A percentile compares a stretch with the other conserved stretches of the same genome.
phyloP scores from a whole-genome alignment of 2,113 vertebrate genomes.

The Dromaius novaehollandiae region DNA sequence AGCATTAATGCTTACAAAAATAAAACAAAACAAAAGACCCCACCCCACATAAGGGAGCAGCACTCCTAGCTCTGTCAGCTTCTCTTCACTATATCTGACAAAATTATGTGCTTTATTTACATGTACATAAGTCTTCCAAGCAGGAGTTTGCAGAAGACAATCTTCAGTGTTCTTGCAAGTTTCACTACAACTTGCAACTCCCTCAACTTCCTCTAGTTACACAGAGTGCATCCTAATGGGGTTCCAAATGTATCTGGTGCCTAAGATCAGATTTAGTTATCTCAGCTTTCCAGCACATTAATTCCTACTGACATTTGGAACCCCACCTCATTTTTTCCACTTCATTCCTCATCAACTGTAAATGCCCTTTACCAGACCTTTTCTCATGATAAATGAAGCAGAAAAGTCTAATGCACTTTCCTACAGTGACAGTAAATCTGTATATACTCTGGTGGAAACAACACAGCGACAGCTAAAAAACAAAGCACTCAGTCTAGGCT shows the following conservation, averaged over 20 bases:
- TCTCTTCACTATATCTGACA: background rate
- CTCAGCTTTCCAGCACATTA: constrained; percentile 19
- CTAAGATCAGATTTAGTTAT: background rate
- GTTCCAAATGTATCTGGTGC: background rate
- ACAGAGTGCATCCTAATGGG: background rate
- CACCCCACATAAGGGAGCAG: background rate
- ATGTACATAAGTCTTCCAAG: background rate
- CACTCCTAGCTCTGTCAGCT: background rate
- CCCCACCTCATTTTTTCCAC: constrained; percentile 13
- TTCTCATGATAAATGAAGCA: background rate
- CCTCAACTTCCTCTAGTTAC: background rate
- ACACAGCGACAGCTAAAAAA: background rate
- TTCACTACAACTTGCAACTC: background rate
- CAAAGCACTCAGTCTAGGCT: background rate
- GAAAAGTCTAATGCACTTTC: background rate
- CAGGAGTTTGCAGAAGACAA: background rate
- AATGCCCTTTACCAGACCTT: constrained; percentile 34
- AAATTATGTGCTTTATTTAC: background rate
- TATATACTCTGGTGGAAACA: background rate
- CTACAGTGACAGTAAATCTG: background rate
- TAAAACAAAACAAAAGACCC: background rate
- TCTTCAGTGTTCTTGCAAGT: background rate
- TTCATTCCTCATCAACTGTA: constrained; percentile 20
- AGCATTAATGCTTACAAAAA: background rate
- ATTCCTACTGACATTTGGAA: constrained; percentile 39